Conservation (phyloP, 2,113 vertebrate species). For the Macquaria ambigua region DNA sequence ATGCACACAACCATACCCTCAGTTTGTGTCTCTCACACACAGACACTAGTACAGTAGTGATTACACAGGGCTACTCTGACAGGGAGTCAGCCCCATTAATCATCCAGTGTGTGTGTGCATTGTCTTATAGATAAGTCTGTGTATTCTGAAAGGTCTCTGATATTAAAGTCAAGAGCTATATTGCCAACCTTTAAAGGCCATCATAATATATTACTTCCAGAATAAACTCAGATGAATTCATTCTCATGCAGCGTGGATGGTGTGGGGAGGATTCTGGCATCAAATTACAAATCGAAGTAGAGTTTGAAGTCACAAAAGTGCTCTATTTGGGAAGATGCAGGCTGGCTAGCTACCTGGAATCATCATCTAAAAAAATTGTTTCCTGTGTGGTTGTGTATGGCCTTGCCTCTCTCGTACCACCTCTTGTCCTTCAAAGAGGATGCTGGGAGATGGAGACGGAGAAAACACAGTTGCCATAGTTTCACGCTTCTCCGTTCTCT, state of each 20-base stretch:
- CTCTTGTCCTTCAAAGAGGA: constrained; percentile 51
- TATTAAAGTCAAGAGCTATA: constrained; percentile 32
- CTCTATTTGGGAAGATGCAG: constrained; percentile 39
- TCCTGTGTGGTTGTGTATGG: constrained; percentile 19
- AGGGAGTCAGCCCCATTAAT: constrained; percentile 49
- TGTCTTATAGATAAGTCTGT: constrained; percentile 34
- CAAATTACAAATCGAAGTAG: constrained; percentile 25
- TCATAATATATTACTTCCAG: constrained; percentile 26
- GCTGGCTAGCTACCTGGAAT: constrained; percentile 56
- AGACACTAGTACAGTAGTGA: constrained; percentile 13
- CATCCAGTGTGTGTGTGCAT: constrained; percentile 20
- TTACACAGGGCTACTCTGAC: constrained; percentile 21
- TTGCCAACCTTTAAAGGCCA: constrained; percentile 57
- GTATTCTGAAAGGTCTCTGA: constrained; percentile 39
- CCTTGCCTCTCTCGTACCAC: constrained; percentile 50
- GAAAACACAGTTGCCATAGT: constrained; percentile 80
- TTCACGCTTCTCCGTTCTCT: constrained; percentile 63
- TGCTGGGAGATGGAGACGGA: constrained; percentile 55
- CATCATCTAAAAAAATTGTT: constrained; percentile 24
- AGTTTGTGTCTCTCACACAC: neutral
- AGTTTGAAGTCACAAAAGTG: constrained; percentile 30
- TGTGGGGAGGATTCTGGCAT: constrained; percentile 21
- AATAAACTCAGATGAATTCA: constrained; percentile 16
- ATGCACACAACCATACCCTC: neutral
- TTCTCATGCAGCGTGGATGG: neutral